Conservation (phyloP, 2,888 invertebrate genomes). For the Spilarctia lutea region DNA sequence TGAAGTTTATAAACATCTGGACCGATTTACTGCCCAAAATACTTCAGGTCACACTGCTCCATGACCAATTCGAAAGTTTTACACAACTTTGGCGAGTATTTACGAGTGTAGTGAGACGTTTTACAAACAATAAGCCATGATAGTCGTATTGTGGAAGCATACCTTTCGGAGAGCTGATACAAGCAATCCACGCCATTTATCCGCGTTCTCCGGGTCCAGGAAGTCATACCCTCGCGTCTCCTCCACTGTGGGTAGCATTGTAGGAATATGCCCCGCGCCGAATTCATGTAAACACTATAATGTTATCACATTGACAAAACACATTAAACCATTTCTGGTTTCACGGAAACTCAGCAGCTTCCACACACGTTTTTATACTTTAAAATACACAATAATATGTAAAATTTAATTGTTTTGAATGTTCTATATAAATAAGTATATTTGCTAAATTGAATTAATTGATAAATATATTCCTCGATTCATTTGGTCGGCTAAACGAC, state of each 20-base stretch:
- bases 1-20: slow-evolving; percentile 45
- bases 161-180: slow-evolving; percentile 95
- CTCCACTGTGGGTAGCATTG: slow-evolving; percentile 85
- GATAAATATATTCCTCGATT: slow-evolving; percentile 73
- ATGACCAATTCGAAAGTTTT: neutral
- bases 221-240: slow-evolving; percentile 91
- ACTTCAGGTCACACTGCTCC: neutral
- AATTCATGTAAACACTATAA: slow-evolving; percentile 79
- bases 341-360: slow-evolving; percentile 61
- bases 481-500: slow-evolving; percentile 83
- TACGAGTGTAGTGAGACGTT: slow-evolving; percentile 16
- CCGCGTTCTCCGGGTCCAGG: slow-evolving; percentile 94
- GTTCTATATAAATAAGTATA: slow-evolving; percentile 30
- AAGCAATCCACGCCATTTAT: slow-evolving; percentile 97
- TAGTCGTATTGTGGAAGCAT: slow-evolving; percentile 23
- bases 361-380: slow-evolving; percentile 48
- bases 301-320: slow-evolving; percentile 72
- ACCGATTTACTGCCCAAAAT: slow-evolving; percentile 1
- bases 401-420: slow-evolving; percentile 36
- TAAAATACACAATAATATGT: slow-evolving; percentile 53
- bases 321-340: slow-evolving; percentile 68
- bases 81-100: neutral
- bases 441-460: slow-evolving; percentile 58
- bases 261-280: slow-evolving; percentile 71
- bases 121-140: slow-evolving; percentile 32